Evolutionary conservation across 1,140 invertebrate species (phyloP).

Genomic region (Oncopodura yosiiana): DNA sequence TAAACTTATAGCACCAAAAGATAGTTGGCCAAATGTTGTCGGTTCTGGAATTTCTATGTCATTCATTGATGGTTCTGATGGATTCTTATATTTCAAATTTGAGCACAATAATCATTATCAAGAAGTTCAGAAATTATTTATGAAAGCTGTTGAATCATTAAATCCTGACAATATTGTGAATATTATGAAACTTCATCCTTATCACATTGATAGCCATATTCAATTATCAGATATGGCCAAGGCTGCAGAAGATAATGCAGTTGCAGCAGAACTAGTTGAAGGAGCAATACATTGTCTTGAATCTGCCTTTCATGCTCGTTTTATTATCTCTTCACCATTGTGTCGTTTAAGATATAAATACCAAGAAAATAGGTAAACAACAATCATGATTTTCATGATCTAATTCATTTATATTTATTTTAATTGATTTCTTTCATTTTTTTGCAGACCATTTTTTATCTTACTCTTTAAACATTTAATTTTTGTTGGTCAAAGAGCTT

Average conservation of each 20-base stretch:
- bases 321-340: constrained; percentile 62
- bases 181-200: constrained; percentile 64
- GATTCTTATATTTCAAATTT: constrained; percentile 60
- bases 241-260: constrained; percentile 66
- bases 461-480: constrained; percentile 74
- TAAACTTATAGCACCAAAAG: constrained; percentile 17
- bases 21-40: constrained; percentile 1
- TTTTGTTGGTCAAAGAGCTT: constrained; percentile 67
- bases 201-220: constrained; percentile 73
- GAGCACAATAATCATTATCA: constrained; percentile 70
- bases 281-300: constrained; percentile 66
- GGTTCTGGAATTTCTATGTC: constrained; percentile 58
- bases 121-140: constrained; percentile 60
- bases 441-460: constrained; percentile 63
- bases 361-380: constrained; percentile 64
- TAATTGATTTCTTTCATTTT: background rate
- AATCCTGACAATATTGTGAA: constrained; percentile 68
- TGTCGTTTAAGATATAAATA: constrained; percentile 69
- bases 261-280: constrained; percentile 68
- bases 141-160: constrained; percentile 65
- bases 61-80: constrained; percentile 46
- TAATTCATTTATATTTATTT: constrained; percentile 2
- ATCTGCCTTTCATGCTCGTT: constrained; percentile 66
- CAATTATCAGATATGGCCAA: constrained; percentile 73
- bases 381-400: background rate